These are phyloP conservation scores for Agrochola macilenta DNA, from an alignment of 2,888 invertebrate species.

Conservation along the genomic window DNA sequence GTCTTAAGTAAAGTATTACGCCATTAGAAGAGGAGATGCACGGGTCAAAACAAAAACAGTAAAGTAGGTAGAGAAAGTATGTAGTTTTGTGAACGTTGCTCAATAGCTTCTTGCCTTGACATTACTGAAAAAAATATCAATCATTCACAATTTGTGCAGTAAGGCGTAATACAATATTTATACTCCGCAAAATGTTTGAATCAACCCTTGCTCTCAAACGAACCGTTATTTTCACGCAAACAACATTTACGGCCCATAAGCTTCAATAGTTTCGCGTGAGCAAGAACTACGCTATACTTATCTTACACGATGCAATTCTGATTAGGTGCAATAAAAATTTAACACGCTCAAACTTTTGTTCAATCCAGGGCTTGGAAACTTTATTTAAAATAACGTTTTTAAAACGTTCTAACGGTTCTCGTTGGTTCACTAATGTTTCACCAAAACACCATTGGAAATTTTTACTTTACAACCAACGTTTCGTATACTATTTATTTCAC, in stretches of 20 bases:
- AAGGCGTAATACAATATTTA: neutral
- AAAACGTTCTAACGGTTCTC: too few species aligned
- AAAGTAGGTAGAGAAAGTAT: conserved; percentile 21
- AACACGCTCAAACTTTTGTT: neutral
- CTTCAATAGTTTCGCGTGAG: too few species aligned
- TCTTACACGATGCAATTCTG: neutral
- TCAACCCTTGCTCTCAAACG: too few species aligned
- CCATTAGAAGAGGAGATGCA: conserved; percentile 41
- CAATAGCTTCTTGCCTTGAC: conserved; percentile 24
- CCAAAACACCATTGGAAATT: too few species aligned
- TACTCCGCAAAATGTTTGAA: too few species aligned
- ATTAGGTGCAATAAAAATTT: neutral
- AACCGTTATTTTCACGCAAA: neutral
- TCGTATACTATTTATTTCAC: too few species aligned
- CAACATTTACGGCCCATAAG: neutral
- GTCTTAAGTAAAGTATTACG: conserved; percentile 5
- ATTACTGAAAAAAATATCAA: conserved; percentile 24
- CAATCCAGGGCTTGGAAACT: neutral
- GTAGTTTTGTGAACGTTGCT: conserved; percentile 10
- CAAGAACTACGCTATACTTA: neutral
- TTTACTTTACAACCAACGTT: too few species aligned
- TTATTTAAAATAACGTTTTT: too few species aligned
- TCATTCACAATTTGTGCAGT: neutral
- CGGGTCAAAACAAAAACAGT: neutral
- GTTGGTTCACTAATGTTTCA: too few species aligned